phyloP scores from a whole-genome alignment of 2,113 vertebrate species.

The Scartelaos histophorus region DNA sequence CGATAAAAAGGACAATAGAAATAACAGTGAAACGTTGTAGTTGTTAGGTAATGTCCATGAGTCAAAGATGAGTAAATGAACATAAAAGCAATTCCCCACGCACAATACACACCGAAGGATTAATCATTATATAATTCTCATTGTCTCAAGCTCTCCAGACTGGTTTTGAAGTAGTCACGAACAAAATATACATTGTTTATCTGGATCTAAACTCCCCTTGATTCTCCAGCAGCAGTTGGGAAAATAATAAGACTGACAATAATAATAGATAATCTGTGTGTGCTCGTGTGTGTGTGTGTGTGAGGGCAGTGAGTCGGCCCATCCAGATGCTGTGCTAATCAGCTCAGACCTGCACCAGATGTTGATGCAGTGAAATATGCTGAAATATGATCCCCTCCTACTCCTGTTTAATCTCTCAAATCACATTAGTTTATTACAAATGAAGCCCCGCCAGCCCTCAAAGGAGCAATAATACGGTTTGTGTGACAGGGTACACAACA shows the following conservation, averaged over 20 bases:
- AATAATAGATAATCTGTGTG: conserved; percentile 42
- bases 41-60: no score
- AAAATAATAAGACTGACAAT: conserved; percentile 19
- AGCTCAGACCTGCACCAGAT: conserved; percentile 63
- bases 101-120: not conserved
- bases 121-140: no score
- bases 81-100: not conserved
- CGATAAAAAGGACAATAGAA: no score
- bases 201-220: conserved; percentile 22
- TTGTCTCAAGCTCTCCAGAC: not conserved
- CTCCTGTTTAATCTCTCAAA: conserved; percentile 36
- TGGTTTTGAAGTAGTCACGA: not conserved
- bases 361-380: conserved; percentile 53
- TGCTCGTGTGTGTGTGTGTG: conserved; percentile 6
- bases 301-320: conserved; percentile 36
- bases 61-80: no score
- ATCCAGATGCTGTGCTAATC: conserved; percentile 69
- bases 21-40: no score
- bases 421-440: conserved; percentile 38
- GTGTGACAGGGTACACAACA: conserved; percentile 1
- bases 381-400: conserved; percentile 48
- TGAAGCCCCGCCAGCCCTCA: conserved; percentile 9
- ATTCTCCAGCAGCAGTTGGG: conserved; percentile 26
- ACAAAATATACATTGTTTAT: not conserved
- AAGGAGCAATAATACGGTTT: conserved; percentile 8